Evolutionary conservation across 1,140 invertebrate species (phyloP).

Genomic region (Ephestia elutella): DNA sequence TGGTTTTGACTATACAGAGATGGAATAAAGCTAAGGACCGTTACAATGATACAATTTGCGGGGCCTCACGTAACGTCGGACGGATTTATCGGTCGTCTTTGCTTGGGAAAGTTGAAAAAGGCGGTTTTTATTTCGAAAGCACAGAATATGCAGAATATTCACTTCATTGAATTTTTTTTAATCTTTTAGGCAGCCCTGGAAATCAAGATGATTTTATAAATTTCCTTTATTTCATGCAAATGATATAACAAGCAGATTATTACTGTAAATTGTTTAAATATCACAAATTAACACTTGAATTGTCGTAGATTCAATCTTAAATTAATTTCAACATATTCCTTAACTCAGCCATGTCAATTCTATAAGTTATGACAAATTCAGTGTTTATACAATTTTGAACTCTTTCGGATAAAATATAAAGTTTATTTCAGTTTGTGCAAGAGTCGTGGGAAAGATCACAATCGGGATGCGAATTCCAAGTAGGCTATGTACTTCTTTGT

Average conservation of each 20-base stretch:
- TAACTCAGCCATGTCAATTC: background rate
- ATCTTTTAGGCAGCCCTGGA: too few species aligned
- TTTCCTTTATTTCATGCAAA: too few species aligned
- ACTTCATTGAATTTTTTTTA: too few species aligned
- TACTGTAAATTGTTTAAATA: too few species aligned
- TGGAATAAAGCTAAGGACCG: slow-evolving; percentile 7
- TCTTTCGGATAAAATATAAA: background rate
- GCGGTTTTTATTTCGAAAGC: background rate
- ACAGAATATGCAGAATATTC: too few species aligned
- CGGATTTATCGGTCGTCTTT: slow-evolving; percentile 36
- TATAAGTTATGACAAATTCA: background rate
- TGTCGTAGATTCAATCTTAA: too few species aligned
- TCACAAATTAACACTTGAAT: too few species aligned
- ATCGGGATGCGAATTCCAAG: slow-evolving; percentile 10
- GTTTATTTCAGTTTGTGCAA: background rate
- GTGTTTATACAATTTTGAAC: background rate
- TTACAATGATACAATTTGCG: slow-evolving; percentile 51
- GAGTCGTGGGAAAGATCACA: slow-evolving; percentile 6
- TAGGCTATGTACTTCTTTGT: slow-evolving; percentile 4
- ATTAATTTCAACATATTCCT: background rate
- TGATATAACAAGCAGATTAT: too few species aligned
- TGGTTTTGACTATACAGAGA: background rate
- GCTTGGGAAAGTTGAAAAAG: background rate
- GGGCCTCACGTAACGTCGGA: slow-evolving; percentile 37
- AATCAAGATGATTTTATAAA: too few species aligned